These are phyloP conservation scores for Bombus confusus DNA, from an alignment of 1,140 invertebrate species.

Conservation along the genomic window DNA sequence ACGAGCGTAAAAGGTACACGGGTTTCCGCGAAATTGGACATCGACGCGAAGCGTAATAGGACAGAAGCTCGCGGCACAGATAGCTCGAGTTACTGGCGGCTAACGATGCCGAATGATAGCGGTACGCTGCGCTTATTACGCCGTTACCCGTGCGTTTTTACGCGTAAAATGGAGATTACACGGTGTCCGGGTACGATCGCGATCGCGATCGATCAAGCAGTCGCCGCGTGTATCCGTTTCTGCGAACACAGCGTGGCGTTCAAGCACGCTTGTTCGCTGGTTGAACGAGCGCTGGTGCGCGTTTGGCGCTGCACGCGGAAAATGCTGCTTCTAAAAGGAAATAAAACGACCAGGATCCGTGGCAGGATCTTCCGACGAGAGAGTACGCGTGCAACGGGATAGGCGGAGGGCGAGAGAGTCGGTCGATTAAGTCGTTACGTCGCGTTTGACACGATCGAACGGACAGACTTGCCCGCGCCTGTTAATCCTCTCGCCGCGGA, in stretches of 20 bases:
- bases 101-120: constrained; percentile 47
- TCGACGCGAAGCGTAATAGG: constrained; percentile 27
- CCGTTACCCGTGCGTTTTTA: constrained; percentile 27
- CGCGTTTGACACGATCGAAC: constrained; percentile 29
- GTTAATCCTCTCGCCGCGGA: constrained; percentile 37
- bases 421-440: constrained; percentile 36
- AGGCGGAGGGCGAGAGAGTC: background rate
- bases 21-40: constrained; percentile 42
- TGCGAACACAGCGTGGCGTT: background rate
- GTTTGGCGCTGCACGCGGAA: background rate
- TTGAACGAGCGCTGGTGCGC: background rate
- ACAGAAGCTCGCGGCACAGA: constrained; percentile 11
- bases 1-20: constrained; percentile 33
- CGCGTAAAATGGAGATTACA: constrained; percentile 43
- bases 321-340: background rate
- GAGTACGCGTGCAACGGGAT: background rate
- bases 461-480: constrained; percentile 1
- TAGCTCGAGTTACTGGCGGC: constrained; percentile 30
- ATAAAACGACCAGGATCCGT: background rate
- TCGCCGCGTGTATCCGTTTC: constrained; percentile 9
- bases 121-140: constrained; percentile 37
- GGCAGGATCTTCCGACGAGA: background rate
- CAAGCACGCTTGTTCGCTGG: background rate
- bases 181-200: constrained; percentile 26
- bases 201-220: constrained; percentile 20